These are phyloP conservation scores for Zaprionus capensis DNA, from an alignment of 1,140 invertebrate genomes.

Conservation along the genomic window DNA sequence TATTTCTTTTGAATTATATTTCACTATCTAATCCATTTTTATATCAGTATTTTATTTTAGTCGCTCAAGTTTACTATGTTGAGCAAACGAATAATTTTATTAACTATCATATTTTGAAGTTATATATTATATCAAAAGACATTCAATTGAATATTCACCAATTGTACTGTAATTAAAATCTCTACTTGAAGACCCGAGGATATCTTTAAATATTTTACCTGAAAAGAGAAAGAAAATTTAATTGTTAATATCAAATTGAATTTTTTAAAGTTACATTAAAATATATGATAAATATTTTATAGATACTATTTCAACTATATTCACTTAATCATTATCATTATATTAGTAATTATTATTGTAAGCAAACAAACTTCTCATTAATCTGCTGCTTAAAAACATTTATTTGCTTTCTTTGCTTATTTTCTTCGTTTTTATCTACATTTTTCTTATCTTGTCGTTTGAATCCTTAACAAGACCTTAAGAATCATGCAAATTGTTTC, in stretches of 20 bases:
- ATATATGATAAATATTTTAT: background rate
- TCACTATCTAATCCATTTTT: no score
- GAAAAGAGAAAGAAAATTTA: slow-evolving; percentile 27
- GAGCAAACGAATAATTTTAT: background rate
- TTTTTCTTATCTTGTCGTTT: slow-evolving; percentile 17
- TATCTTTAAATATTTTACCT: slow-evolving; percentile 40
- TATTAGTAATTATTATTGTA: background rate
- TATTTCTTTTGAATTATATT: no score
- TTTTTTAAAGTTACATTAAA: background rate
- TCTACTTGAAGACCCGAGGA: background rate
- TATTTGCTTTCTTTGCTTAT: background rate
- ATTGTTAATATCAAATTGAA: slow-evolving; percentile 10
- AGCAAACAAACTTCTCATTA: no score
- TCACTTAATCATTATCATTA: background rate
- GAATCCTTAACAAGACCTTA: slow-evolving; percentile 45
- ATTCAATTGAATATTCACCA: no score
- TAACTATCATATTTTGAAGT: background rate
- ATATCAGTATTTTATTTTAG: no score
- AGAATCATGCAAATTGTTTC: slow-evolving; percentile 57
- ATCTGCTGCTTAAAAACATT: background rate
- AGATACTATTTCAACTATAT: background rate
- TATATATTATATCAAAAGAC: no score
- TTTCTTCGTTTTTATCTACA: no score
- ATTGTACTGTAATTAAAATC: background rate
- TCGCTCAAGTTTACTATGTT: background rate